Percentiles rank a stretch among this genome's conserved stretches.
phyloP scores from a whole-genome alignment of 1,140 invertebrate genomes.

The Plectus sambesii region DNA sequence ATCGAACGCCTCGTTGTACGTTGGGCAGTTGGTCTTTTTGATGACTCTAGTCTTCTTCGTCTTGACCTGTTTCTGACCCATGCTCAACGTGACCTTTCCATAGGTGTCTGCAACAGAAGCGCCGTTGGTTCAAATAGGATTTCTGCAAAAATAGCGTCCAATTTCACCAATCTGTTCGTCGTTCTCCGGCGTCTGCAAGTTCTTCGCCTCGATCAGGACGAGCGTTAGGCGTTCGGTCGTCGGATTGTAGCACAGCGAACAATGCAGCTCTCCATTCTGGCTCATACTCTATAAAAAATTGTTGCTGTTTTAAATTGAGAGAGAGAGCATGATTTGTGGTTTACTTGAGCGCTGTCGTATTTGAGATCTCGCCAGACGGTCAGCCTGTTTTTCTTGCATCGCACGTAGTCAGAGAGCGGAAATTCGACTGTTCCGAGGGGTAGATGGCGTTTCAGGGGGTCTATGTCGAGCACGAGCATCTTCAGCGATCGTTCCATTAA shows the following conservation, averaged over 20 bases:
- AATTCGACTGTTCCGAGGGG: background rate
- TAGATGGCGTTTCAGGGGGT: background rate
- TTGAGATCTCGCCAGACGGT: background rate
- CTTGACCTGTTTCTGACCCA: too few species aligned
- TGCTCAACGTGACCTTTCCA: too few species aligned
- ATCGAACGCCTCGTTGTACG: too few species aligned
- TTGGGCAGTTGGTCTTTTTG: too few species aligned
- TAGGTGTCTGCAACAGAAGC: too few species aligned
- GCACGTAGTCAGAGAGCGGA: background rate
- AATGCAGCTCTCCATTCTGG: background rate
- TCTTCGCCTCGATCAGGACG: background rate
- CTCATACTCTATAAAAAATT: background rate
- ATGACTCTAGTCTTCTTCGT: too few species aligned
- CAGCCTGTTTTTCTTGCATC: background rate
- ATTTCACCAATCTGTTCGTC: too few species aligned
- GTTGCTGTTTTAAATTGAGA: background rate
- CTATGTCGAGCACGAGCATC: background rate
- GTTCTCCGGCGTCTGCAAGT: background rate
- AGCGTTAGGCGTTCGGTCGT: background rate
- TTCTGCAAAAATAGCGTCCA: too few species aligned
- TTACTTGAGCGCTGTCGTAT: background rate
- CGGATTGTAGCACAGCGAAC: background rate
- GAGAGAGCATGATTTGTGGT: background rate
- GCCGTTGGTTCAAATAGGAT: too few species aligned
- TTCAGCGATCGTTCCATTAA: background rate